Evolutionary conservation across 2,113 vertebrate species (phyloP), one percentile per base, ranked within the genome.

Genomic region (Etia nguti): DNA sequence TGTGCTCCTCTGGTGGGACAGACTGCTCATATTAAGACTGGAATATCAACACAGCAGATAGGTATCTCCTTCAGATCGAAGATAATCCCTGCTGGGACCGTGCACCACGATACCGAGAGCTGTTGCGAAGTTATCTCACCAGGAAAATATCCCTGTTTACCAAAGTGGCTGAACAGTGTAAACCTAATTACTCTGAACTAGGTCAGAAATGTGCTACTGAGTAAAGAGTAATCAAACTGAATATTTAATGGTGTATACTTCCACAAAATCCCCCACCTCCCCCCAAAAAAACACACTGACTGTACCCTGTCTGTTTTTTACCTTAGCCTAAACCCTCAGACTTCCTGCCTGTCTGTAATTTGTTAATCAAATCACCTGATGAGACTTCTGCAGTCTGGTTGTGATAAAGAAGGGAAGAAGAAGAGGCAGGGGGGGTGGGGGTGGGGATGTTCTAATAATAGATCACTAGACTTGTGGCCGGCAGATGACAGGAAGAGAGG

Each of bases 401-500:
- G 96, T 96, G 96, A 97, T 97, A 96, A 97, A 91, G 89, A 54
- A 50, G 55, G 20, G 68, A 81, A 54, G 65, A 36, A 43, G 85
- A 46, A 10, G 82, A 29, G 68, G 68, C 41, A 4, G 22, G 22
- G 38, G 29, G 85, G 54, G 80, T 56, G 79, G 55, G 60, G 48
- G 41, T 26, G 31, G 60, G 60, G 60, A 10, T 65, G 15, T 82
- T 84, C 94, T 96, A 96, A 94, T 96, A 95, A 95, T 96, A 96
- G 94, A 90, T 31, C 93, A 92, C 95, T 94, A 95, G 91, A 97
- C 97, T 97, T 97, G 97, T 98, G 97, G 97, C 95, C 96, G 94
- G 96, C 97, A 99, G 97, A 98, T 98, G 98, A 98, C 98, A 98
- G 98, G 97, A 98, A 97, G 96, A 75, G 86, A 31, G 83, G 93